Evolutionary conservation across 2,797 vertebrate species (phyloP).

Genomic region (Aphelocoma californica): DNA sequence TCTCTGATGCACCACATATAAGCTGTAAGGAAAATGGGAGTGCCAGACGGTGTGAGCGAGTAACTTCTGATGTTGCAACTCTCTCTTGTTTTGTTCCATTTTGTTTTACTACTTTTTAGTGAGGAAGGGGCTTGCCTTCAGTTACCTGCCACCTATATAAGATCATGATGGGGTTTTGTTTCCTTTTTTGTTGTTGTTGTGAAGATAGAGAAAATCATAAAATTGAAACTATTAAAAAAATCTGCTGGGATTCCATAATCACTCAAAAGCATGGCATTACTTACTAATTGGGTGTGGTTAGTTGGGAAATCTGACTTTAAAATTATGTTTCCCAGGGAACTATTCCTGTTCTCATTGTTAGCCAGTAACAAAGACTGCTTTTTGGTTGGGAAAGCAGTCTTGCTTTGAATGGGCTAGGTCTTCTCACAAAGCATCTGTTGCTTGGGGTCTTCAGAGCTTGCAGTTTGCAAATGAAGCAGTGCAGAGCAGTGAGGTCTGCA

Average conservation of each 20-base stretch:
- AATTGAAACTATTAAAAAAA: not conserved
- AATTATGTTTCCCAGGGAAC: constrained; percentile 46
- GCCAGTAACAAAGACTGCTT: not conserved
- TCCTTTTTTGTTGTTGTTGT: not conserved
- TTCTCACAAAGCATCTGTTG: not conserved
- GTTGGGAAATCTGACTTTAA: constrained; percentile 62
- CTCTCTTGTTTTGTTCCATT: constrained; percentile 15
- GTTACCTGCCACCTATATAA: not conserved
- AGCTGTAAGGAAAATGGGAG: constrained; percentile 32
- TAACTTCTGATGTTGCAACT: constrained; percentile 23
- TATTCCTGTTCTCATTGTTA: not conserved
- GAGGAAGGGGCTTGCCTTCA: not conserved
- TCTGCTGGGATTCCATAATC: not conserved
- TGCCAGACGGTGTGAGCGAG: not conserved
- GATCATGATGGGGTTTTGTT: rapidly evolving
- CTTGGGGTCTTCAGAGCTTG: not conserved
- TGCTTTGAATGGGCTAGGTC: not conserved
- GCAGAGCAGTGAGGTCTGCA: not conserved
- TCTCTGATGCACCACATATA: not conserved
- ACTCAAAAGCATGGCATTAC: not conserved
- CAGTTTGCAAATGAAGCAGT: not conserved
- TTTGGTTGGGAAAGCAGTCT: constrained; percentile 18
- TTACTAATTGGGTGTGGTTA: constrained; percentile 62
- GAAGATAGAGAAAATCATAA: not conserved
- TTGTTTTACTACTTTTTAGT: not conserved